Evolutionary conservation across 2,888 invertebrate species (phyloP), one percentile per base, ranked within the genome.

Genomic region (Tetragonula carbonaria): DNA sequence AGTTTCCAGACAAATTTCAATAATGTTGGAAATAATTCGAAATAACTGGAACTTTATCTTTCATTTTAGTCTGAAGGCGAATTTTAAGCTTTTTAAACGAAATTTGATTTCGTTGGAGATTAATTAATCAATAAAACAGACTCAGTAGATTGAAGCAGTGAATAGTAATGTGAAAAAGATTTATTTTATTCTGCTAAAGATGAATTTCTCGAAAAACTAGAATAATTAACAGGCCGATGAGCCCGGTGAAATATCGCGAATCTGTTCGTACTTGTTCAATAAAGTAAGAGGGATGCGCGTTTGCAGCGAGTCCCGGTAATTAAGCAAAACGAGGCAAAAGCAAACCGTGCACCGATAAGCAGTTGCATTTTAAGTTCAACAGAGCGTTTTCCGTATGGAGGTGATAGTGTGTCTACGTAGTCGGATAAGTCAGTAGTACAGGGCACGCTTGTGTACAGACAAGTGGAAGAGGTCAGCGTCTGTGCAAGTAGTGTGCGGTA

Each of bases 391-490:
- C 53, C 16, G 5, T 59, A 5, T 14, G 53, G 21, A 14, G 3
- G 51, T 28, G 53, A 55, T 59, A 45, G 38, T 5, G 57, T 66
- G 55, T 57, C 33, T 33, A 45, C 45, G 45, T 11, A 23, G 50
- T 16, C 51, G 55, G 57, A 59, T 23, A 62, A 33, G 23, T 68
- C 73, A 55, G 72, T 55, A 50, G 50, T 21, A 23, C 53, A 28
- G 55, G 8, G 13, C 23, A 45, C 38, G 28, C n/a, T 66, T 51
- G 59, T 75, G 45, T 16, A 51, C 79, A 28, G 67, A 6, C 63
- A 80, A 80, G 53, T 63, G 68, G 76, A 80, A 63, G 68, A 71
- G 70, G 65, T 76, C 70, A 63, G 55, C 38, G 59, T 38, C 28
- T 50, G 76, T 23, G 23, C 67, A 67, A 68, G 74, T 62, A 62